Percentiles rank a stretch among this genome's conserved stretches.
phyloP scores from a whole-genome alignment of 2,888 invertebrate genomes.

The Poecilus cupreus region DNA sequence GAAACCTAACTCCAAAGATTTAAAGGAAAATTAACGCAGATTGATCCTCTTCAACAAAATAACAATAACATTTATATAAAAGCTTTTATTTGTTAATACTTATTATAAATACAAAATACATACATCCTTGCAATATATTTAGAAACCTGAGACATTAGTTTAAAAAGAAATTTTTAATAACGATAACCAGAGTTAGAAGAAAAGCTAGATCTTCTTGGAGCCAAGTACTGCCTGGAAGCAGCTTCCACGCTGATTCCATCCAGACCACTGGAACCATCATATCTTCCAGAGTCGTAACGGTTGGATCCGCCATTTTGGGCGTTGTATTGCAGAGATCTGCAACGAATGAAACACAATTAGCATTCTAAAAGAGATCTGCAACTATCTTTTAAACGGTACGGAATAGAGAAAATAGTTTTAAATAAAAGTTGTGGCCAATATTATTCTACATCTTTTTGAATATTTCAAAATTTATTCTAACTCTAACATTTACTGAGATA shows the following conservation, averaged over 20 bases:
- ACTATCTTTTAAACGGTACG: too few relatives aligned
- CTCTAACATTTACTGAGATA: too few relatives aligned
- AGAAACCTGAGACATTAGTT: background rate
- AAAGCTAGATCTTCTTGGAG: conserved; percentile 53
- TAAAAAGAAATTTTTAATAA: conserved; percentile 52
- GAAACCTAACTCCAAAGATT: too few relatives aligned
- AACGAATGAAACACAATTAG: background rate
- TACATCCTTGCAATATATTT: background rate
- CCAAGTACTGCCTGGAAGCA: conserved; percentile 18
- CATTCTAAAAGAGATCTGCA: too few relatives aligned
- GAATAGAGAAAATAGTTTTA: too few relatives aligned
- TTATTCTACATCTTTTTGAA: too few relatives aligned
- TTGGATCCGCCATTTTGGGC: conserved; percentile 66
- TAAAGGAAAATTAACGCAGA: too few relatives aligned
- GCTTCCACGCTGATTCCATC: conserved; percentile 8
- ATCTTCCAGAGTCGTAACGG: conserved; percentile 25
- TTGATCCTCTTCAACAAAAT: too few relatives aligned
- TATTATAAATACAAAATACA: conserved; percentile 16
- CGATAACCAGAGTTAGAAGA: conserved; percentile 61
- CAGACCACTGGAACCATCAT: conserved; percentile 7
- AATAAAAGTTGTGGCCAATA: too few relatives aligned
- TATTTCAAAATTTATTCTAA: too few relatives aligned
- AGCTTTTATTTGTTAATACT: conserved; percentile 26
- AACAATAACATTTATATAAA: background rate
- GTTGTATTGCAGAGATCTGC: conserved; percentile 71